Evolutionary conservation across 2,797 vertebrate species (phyloP).

Genomic region (Lepilemur septentrionalis): DNA sequence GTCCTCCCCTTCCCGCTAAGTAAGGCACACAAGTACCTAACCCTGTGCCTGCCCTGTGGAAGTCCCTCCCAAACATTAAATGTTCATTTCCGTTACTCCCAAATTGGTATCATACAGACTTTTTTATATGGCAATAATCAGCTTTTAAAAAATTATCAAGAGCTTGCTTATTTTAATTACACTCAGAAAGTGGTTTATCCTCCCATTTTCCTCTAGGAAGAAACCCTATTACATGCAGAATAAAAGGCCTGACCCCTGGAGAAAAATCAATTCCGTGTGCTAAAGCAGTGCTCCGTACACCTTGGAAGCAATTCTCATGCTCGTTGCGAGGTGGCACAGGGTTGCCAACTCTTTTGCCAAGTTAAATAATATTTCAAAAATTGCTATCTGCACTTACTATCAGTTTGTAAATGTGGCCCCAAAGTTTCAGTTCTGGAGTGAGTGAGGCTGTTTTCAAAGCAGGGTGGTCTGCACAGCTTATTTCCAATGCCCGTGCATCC

Average conservation of each 20-base stretch:
- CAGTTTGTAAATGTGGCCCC: neutral
- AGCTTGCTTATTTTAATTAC: neutral
- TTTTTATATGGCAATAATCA: neutral
- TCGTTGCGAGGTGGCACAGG: neutral
- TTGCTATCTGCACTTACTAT: neutral
- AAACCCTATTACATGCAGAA: neutral
- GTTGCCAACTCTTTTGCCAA: neutral
- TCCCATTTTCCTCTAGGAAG: neutral
- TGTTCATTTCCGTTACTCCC: neutral
- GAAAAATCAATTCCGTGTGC: neutral
- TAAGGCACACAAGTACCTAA: neutral
- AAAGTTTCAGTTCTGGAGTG: neutral
- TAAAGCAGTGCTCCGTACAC: neutral
- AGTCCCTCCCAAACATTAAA: neutral
- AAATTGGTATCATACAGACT: neutral
- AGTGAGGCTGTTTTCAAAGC: neutral
- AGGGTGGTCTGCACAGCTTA: too few species aligned
- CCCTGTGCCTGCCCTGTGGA: neutral
- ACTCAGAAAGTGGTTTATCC: neutral
- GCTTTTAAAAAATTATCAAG: neutral
- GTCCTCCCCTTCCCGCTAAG: neutral
- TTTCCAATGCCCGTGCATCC: rapidly evolving
- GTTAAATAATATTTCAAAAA: neutral
- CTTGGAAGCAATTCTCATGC: neutral
- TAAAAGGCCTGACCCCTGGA: neutral